Base-by-base conservation (phyloP, 2,888 invertebrate species). In the Rutpela maculata region DNA sequence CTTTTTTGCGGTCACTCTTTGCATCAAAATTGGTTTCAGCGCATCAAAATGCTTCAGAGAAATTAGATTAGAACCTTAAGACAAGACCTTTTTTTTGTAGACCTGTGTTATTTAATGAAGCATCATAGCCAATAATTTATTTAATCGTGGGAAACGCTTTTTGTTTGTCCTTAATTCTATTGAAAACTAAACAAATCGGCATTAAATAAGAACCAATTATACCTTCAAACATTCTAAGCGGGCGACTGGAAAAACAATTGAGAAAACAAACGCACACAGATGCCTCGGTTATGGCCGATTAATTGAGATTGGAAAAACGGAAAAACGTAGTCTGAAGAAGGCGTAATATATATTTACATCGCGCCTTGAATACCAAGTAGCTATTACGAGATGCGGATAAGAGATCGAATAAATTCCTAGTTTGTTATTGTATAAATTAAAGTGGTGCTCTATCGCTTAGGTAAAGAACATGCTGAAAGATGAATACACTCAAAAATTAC, bases 271-370 rank as follows among this genome's bases (percentile, higher is more conserved):
- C 65, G 72, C 65, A 75, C 62, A 19, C 19, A 35, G 50, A 38
- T 15, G 38, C 56, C 22, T 18, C 35, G 12, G 57, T 35, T 59
- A 71, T 71, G 43, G 66, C 65, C 31, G 60, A 72, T 76, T 76
- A 76, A 72, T 76, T 72, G 76, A 60, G 68, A 72, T 75, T 72
- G 59, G 72, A 67, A 76, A 59, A 76, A 60, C 57, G 71, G 62
- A 56, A 76, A 68, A 67, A 72, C 66, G 50, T 50, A 60, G 31
- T 26, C 59, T 15, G 59, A 56, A 26, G 43, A 65, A 65, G 65
- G 22, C 65, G 70, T 62, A 55, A 66, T 71, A 76, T 76, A 72
- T 68, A 76, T 72, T 72, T 66, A 59, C 59, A 60, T 72, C 76
- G 31, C 63, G 72, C 66, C 66, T 31, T 76, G 76, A 76, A 76